Evolutionary conservation across 2,797 vertebrate species (phyloP).

Genomic region (Acomys russatus): DNA sequence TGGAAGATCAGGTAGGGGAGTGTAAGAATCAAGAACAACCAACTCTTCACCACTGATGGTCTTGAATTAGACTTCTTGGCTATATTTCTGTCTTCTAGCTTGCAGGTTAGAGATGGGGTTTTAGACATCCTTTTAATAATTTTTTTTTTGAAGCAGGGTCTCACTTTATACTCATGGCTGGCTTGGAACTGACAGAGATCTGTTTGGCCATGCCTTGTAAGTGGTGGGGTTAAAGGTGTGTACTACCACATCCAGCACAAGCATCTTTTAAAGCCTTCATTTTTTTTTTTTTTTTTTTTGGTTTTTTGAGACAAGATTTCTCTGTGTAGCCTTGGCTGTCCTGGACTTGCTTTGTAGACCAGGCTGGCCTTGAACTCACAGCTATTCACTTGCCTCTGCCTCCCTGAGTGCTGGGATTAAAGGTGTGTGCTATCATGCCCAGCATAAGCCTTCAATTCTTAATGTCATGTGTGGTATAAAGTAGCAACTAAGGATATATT

Average conservation of each 20-base stretch:
- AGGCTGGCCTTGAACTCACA: too few relatives aligned
- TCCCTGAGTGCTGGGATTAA: not conserved
- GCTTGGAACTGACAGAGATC: not conserved
- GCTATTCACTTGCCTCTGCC: too few relatives aligned
- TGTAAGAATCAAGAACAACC: slow-evolving; percentile 48
- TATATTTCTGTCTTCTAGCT: not conserved
- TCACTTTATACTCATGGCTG: not conserved
- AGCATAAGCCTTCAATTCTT: not conserved
- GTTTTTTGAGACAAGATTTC: too few relatives aligned
- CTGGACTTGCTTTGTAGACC: too few relatives aligned
- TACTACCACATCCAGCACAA: not conserved
- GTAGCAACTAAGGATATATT: slow-evolving; percentile 55
- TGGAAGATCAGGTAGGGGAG: slow-evolving; percentile 9
- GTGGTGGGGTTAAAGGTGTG: not conserved
- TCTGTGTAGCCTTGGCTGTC: too few relatives aligned
- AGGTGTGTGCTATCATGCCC: not conserved
- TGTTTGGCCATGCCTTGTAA: not conserved
- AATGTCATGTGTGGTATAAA: slow-evolving; percentile 18
- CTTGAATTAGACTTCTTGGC: slow-evolving; percentile 13
- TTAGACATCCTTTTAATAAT: slow-evolving; percentile 20
- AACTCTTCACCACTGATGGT: slow-evolving; percentile 13
- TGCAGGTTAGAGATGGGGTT: slow-evolving; percentile 33
- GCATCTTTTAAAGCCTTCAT: not conserved
- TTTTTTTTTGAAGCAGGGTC: not conserved
- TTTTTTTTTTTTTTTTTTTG: too few relatives aligned